These are phyloP conservation scores for Teleiodes luculella DNA, from an alignment of 2,888 invertebrate species.

Conservation along the genomic window DNA sequence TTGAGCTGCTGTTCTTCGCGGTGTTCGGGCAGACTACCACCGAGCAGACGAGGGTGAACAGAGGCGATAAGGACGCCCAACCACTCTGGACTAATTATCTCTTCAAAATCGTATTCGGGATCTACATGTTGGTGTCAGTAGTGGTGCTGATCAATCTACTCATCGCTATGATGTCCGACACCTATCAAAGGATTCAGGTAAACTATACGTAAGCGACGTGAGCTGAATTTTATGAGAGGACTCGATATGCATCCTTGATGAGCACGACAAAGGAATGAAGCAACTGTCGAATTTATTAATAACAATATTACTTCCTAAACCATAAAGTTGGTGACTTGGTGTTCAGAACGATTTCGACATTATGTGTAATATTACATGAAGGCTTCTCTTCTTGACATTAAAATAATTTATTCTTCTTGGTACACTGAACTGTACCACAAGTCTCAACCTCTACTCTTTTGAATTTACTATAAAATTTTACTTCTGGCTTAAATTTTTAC, in stretches of 20 bases:
- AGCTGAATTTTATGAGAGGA: conserved; percentile 15
- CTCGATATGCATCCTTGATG: conserved; percentile 16
- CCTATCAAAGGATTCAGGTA: conserved; percentile 99
- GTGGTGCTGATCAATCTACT: conserved; percentile 99
- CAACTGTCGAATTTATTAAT: background rate
- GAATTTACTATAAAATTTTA: no score
- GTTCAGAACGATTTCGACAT: background rate
- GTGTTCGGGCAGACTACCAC: conserved; percentile 96
- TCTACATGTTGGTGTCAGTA: conserved; percentile 99
- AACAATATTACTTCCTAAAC: background rate
- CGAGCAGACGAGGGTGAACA: conserved; percentile 83
- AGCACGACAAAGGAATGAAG: conserved; percentile 4
- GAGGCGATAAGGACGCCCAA: conserved; percentile 81
- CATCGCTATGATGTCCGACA: conserved; percentile 99
- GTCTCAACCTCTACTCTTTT: no score
- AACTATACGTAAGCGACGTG: conserved; percentile 41
- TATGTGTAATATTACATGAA: background rate
- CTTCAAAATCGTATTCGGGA: conserved; percentile 92
- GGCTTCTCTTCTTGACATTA: background rate
- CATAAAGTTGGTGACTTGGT: background rate
- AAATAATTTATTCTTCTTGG: background rate
- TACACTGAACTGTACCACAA: no score
- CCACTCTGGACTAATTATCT: conserved; percentile 91
- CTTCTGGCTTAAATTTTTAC: background rate
- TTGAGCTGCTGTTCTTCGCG: conserved; percentile 99